Percentiles rank a stretch among this genome's conserved stretches.
Evolutionary conservation across 2,888 invertebrate genomes (phyloP).

Genomic region (Diachrysia chrysitis): DNA sequence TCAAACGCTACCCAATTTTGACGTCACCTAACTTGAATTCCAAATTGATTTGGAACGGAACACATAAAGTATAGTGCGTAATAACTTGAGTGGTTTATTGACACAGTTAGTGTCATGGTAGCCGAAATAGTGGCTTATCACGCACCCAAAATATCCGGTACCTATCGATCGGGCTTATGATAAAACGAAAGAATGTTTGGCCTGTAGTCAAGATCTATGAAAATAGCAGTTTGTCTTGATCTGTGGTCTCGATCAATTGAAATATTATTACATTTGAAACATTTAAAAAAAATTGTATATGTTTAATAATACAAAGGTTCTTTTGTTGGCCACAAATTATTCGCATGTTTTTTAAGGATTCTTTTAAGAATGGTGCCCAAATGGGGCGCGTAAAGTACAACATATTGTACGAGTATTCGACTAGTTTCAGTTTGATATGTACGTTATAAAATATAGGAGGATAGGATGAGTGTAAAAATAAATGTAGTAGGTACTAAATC

Average conservation of each 20-base stretch:
- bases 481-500: too few species aligned
- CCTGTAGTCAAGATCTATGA: background rate
- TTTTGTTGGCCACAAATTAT: too few species aligned
- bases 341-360: background rate
- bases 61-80: background rate
- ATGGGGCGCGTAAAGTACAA: background rate
- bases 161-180: conserved; percentile 12
- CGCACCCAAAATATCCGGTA: conserved; percentile 10
- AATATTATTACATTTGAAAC: too few species aligned
- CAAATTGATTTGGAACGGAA: background rate
- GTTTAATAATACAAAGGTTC: too few species aligned
- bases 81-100: conserved; percentile 9
- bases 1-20: background rate
- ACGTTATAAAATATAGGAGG: too few species aligned
- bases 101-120: conserved; percentile 5
- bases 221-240: background rate
- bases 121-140: background rate
- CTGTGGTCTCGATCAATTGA: too few species aligned
- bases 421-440: too few species aligned
- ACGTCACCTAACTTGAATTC: background rate
- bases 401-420: background rate
- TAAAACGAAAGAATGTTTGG: conserved; percentile 11
- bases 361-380: background rate
- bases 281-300: too few species aligned
- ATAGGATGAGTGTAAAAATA: too few species aligned